phyloP scores from a whole-genome alignment of 1,140 invertebrate species.

The Bombus balteatus region DNA sequence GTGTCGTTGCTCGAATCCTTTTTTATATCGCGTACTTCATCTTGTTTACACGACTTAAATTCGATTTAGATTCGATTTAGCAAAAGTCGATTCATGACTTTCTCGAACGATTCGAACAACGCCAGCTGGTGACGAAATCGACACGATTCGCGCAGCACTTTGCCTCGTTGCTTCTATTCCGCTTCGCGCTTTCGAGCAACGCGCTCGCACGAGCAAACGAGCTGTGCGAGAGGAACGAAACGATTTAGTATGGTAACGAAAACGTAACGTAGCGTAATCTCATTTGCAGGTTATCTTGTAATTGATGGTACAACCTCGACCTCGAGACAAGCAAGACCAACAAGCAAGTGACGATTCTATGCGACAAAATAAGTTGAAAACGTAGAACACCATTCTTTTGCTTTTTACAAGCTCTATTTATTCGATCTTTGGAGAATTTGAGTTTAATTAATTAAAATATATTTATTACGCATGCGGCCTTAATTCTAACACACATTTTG shows the following conservation, averaged over 20 bases:
- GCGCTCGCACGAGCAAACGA: not conserved
- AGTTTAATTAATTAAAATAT: no score
- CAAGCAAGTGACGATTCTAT: not conserved
- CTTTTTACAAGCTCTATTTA: no score
- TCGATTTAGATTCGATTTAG: not conserved
- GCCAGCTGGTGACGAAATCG: not conserved
- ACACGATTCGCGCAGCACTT: not conserved
- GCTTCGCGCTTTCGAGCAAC: not conserved
- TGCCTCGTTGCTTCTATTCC: not conserved
- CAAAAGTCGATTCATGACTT: not conserved
- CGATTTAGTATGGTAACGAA: not conserved
- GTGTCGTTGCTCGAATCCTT: not conserved
- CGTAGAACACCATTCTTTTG: not conserved
- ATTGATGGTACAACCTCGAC: not conserved
- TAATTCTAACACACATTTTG: no score
- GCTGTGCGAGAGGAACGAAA: constrained; percentile 2
- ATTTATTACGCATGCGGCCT: no score
- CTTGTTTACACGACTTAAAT: not conserved
- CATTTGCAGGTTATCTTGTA: not conserved
- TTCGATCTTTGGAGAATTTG: no score
- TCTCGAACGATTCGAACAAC: not conserved
- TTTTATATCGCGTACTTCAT: not conserved
- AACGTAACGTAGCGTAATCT: not conserved
- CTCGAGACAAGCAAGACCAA: not conserved
- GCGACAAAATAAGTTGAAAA: not conserved